A percentile compares a stretch with the other conserved stretches of the same genome.
Evolutionary conservation across 2,888 invertebrate genomes (phyloP).

Genomic region (Eremobia ochroleuca): DNA sequence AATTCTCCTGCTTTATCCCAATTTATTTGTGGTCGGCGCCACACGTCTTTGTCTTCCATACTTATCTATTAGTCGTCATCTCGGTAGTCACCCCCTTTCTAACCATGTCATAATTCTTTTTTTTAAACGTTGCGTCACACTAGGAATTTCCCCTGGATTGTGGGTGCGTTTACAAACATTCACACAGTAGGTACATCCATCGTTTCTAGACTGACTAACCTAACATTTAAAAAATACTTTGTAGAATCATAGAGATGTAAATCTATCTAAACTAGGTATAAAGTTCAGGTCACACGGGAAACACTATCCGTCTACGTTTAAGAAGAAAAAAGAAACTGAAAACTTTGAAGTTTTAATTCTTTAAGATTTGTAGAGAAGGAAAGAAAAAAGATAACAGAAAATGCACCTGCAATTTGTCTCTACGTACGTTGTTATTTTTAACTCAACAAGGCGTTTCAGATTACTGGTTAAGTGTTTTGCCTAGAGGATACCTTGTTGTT

Average conservation of each 20-base stretch:
- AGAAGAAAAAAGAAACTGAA: slow-evolving; percentile 3
- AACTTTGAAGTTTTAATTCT: slow-evolving; percentile 16
- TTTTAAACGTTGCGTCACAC: no score
- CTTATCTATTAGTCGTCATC: no score
- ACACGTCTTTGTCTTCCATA: no score
- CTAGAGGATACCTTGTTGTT: slow-evolving; percentile 1
- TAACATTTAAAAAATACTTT: not conserved
- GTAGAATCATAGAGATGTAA: not conserved
- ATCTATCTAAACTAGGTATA: not conserved
- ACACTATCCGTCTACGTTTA: not conserved
- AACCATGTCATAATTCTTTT: no score
- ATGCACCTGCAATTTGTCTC: slow-evolving; percentile 33
- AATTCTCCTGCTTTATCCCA: no score
- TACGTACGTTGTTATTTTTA: slow-evolving; percentile 29
- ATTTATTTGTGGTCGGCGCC: no score
- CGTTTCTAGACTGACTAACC: no score
- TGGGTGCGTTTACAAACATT: no score
- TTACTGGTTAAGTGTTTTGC: slow-evolving; percentile 1
- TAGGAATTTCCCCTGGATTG: no score
- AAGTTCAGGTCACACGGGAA: not conserved
- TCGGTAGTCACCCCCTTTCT: no score
- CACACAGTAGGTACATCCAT: no score
- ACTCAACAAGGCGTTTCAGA: slow-evolving; percentile 29
- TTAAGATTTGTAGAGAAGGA: slow-evolving; percentile 2
- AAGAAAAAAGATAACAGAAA: slow-evolving; percentile 33